A percentile compares a stretch with the other conserved stretches of the same genome.
Evolutionary conservation across 2,113 vertebrate genomes (phyloP).

Genomic region (Phalacrocorax brasilianus): DNA sequence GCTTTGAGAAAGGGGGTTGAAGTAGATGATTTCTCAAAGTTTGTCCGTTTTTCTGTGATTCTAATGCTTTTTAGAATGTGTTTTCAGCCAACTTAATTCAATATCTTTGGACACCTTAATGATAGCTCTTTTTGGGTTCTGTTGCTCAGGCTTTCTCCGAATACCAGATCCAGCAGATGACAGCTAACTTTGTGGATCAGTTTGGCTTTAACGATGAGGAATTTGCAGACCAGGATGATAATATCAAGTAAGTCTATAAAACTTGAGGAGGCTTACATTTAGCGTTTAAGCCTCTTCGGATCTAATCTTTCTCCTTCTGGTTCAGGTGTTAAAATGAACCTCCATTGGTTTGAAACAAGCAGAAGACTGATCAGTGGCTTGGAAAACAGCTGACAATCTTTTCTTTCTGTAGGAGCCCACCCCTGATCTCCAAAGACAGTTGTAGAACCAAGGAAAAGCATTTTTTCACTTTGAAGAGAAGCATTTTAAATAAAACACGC

Average conservation of each 20-base stretch:
- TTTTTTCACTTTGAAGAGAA: background rate
- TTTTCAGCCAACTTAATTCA: background rate
- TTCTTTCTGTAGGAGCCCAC: background rate
- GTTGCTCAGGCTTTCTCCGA: slow-evolving; percentile 89
- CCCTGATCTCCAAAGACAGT: background rate
- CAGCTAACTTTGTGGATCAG: slow-evolving; percentile 94
- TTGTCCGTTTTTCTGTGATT: rapidly evolving
- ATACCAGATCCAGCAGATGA: slow-evolving; percentile 99
- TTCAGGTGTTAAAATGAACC: background rate
- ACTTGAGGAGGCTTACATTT: background rate
- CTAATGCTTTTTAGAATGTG: rapidly evolving
- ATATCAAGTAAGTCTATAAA: slow-evolving; percentile 83
- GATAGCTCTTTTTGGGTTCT: background rate
- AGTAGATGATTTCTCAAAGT: background rate
- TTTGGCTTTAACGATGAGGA: slow-evolving; percentile 98
- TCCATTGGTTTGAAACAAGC: background rate
- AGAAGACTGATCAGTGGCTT: background rate
- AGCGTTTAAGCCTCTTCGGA: background rate
- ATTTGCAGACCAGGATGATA: slow-evolving; percentile 95
- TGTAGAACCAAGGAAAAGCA: background rate
- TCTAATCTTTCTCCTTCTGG: background rate
- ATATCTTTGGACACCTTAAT: background rate
- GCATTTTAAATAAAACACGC: background rate
- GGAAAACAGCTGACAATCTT: background rate
- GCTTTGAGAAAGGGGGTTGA: background rate